phyloP scores from a whole-genome alignment of 2,888 invertebrate genomes.

The Apamea anceps region DNA sequence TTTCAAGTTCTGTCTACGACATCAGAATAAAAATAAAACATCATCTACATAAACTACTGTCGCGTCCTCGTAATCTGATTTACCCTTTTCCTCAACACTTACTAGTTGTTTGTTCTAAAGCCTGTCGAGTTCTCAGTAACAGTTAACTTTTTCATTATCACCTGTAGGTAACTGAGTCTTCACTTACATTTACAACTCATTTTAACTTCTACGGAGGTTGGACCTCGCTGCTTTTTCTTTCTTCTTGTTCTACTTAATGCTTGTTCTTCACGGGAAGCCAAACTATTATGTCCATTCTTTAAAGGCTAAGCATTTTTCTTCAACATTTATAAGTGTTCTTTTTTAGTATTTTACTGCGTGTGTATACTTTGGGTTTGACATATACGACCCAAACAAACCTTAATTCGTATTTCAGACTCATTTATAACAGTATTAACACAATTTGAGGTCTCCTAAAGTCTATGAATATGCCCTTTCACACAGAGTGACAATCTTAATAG shows the following conservation, averaged over 20 bases:
- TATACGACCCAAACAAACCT: neutral
- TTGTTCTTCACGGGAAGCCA: slow-evolving; percentile 20
- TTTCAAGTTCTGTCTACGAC: neutral
- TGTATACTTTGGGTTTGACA: neutral
- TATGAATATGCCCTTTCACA: slow-evolving; percentile 2
- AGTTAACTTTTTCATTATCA: slow-evolving; percentile 67
- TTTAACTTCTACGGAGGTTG: slow-evolving; percentile 59
- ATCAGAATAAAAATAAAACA: slow-evolving; percentile 4
- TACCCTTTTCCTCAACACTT: slow-evolving; percentile 28
- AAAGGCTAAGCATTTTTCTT: neutral
- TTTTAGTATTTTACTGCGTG: neutral
- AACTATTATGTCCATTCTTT: slow-evolving; percentile 1
- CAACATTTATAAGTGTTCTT: neutral
- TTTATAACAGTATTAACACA: slow-evolving; percentile 9
- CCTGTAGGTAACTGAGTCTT: slow-evolving; percentile 62
- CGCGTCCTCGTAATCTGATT: slow-evolving; percentile 34
- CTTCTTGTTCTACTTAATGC: slow-evolving; percentile 18
- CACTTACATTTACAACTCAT: slow-evolving; percentile 67
- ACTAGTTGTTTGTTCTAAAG: slow-evolving; percentile 54
- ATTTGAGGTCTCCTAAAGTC: slow-evolving; percentile 2
- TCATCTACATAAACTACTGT: slow-evolving; percentile 15
- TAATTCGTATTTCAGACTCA: neutral
- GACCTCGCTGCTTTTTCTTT: slow-evolving; percentile 40
- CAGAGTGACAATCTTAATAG: slow-evolving; percentile 15
- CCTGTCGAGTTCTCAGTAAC: slow-evolving; percentile 54